Percentiles rank a stretch among this genome's conserved stretches.
Evolutionary conservation across 1,140 invertebrate species (phyloP).

Genomic region (Schlechtendalia chinensis): DNA sequence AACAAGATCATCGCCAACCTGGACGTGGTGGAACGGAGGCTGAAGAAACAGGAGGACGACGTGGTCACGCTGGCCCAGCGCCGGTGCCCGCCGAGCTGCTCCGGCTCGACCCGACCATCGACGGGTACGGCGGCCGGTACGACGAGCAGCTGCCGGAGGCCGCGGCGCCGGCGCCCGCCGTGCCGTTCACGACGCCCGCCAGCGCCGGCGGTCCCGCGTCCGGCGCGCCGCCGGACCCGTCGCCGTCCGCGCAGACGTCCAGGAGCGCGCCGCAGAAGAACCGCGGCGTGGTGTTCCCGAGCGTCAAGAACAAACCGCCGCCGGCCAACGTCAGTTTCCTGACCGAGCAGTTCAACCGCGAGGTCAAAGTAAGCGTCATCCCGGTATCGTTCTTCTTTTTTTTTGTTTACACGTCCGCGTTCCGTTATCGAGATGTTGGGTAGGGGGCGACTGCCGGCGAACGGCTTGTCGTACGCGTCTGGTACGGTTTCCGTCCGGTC

Average conservation of each 20-base stretch:
- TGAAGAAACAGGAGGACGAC: constrained; percentile 80
- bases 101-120: constrained; percentile 70
- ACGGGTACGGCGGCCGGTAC: constrained; percentile 68
- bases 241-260: constrained; percentile 55
- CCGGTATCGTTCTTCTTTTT: not conserved
- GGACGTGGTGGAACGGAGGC: constrained; percentile 76
- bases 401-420: too few relatives aligned
- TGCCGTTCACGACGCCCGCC: constrained; percentile 51
- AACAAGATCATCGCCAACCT: constrained; percentile 85
- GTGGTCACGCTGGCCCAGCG: constrained; percentile 69
- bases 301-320: constrained; percentile 84
- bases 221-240: constrained; percentile 58
- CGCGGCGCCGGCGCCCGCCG: constrained; percentile 49
- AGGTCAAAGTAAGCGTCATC: constrained; percentile 71
- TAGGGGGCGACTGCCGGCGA: too few relatives aligned
- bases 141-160: constrained; percentile 52
- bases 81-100: constrained; percentile 69
- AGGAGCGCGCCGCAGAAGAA: constrained; percentile 57
- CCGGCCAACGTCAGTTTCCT: constrained; percentile 77
- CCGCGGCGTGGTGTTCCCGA: constrained; percentile 82
- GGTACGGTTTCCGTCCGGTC: too few relatives aligned
- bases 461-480: too few relatives aligned
- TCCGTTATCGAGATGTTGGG: too few relatives aligned
- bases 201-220: constrained; percentile 53
- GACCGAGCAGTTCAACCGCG: constrained; percentile 68